Evolutionary conservation across 2,888 invertebrate genomes (phyloP).

Genomic region (Platycheirus rosarum): DNA sequence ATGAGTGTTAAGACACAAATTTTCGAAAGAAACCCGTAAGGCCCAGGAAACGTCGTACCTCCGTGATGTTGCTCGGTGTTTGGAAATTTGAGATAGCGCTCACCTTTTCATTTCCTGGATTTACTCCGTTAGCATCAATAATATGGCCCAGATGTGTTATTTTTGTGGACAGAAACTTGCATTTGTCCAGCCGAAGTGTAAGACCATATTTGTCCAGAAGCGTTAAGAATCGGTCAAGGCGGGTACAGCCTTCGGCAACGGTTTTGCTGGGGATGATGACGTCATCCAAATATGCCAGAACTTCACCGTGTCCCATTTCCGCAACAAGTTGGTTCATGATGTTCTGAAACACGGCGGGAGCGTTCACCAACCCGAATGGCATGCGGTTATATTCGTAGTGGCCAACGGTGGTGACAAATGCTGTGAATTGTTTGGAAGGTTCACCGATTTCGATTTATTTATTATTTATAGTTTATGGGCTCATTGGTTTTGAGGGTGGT

Average conservation of each 20-base stretch:
- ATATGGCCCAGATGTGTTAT: conserved; percentile 14
- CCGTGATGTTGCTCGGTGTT: neutral
- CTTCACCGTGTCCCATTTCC: conserved; percentile 2
- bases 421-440: conserved; percentile 31
- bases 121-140: conserved; percentile 1
- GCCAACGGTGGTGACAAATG: conserved; percentile 53
- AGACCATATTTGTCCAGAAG: conserved; percentile 1
- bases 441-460: conserved; percentile 57
- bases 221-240: neutral
- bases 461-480: conserved; percentile 56
- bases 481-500: conserved; percentile 19
- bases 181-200: conserved; percentile 2
- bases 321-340: conserved; percentile 1
- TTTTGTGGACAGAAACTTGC: neutral
- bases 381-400: conserved; percentile 4
- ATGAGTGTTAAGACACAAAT: conserved; percentile 4
- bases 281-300: conserved; percentile 23
- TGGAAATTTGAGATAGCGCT: conserved; percentile 18
- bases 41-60: conserved; percentile 15
- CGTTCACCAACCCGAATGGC: conserved; percentile 7
- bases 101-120: conserved; percentile 4
- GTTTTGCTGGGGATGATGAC: conserved; percentile 22
- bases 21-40: conserved; percentile 21
- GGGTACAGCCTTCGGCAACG: neutral
- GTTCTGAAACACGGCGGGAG: conserved; percentile 39